Evolutionary conservation across 2,888 invertebrate species (phyloP).

Genomic region (Agriotes lineatus): DNA sequence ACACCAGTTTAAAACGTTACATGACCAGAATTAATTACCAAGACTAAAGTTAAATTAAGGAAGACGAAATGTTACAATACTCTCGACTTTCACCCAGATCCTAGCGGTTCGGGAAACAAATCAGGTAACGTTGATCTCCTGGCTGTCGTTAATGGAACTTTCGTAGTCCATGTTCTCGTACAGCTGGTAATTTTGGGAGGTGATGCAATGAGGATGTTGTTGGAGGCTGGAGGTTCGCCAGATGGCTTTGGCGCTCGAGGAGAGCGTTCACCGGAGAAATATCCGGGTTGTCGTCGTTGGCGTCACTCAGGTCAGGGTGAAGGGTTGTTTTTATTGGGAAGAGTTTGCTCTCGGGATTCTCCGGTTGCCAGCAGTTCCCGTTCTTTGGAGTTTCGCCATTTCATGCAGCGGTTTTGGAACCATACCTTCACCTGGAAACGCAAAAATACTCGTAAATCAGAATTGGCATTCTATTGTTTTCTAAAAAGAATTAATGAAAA

Average conservation of each 20-base stretch:
- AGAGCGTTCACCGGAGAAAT: conserved; percentile 68
- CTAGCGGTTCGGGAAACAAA: conserved; percentile 63
- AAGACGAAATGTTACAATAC: no score
- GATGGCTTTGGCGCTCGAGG: conserved; percentile 52
- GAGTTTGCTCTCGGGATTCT: conserved; percentile 93
- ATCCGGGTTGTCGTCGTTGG: conserved; percentile 82
- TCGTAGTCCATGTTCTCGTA: conserved; percentile 68
- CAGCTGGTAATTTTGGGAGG: conserved; percentile 56
- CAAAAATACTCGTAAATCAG: no score
- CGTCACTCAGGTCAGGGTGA: conserved; percentile 95
- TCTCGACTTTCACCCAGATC: no score
- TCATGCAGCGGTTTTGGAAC: conserved; percentile 99
- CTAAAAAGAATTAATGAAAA: no score
- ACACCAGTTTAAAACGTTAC: no score
- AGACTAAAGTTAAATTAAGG: no score
- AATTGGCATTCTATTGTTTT: no score
- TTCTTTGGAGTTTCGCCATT: conserved; percentile 98
- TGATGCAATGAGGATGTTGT: conserved; percentile 48
- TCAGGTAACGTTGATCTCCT: conserved; percentile 92
- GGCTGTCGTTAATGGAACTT: conserved; percentile 72
- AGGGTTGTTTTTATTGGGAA: conserved; percentile 97
- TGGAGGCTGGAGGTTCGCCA: no score
- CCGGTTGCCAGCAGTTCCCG: conserved; percentile 93
- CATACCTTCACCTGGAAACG: conserved; percentile 81
- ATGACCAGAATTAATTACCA: no score